Percentiles rank a stretch among this genome's conserved stretches.
Evolutionary conservation across 2,888 invertebrate genomes (phyloP).

Genomic region (Epinotia nisella): DNA sequence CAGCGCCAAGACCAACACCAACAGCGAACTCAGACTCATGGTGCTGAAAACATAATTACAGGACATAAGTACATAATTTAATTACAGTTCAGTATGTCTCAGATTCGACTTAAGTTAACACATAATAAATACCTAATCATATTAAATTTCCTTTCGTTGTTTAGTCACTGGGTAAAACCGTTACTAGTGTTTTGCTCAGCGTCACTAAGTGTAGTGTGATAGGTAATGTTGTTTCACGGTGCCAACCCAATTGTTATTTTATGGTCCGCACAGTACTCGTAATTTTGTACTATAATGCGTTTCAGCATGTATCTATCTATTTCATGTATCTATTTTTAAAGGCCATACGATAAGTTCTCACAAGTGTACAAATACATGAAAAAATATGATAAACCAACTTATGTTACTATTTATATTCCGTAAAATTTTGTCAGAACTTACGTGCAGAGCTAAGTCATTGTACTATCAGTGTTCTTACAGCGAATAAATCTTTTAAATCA

Average conservation of each 20-base stretch:
- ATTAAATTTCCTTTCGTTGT: background rate
- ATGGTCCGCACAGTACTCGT: background rate
- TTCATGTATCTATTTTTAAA: too few species aligned
- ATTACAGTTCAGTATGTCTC: too few species aligned
- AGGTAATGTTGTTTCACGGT: background rate
- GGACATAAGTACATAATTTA: too few species aligned
- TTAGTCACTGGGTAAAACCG: background rate
- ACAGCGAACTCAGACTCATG: background rate
- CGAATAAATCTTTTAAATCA: too few species aligned
- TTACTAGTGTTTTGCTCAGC: background rate
- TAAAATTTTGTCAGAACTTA: too few species aligned
- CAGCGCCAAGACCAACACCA: background rate
- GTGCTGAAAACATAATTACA: background rate
- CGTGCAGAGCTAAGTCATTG: too few species aligned
- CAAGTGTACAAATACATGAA: background rate
- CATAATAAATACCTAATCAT: background rate
- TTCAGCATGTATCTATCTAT: too few species aligned
- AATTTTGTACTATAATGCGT: too few species aligned
- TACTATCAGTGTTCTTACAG: too few species aligned
- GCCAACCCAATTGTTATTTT: background rate
- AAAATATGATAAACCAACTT: too few species aligned
- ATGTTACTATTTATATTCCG: background rate
- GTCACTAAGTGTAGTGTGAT: background rate
- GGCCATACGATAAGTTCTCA: too few species aligned
- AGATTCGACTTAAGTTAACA: background rate